Conservation (phyloP, 2,888 invertebrate species). For the Tenodera sinensis region DNA sequence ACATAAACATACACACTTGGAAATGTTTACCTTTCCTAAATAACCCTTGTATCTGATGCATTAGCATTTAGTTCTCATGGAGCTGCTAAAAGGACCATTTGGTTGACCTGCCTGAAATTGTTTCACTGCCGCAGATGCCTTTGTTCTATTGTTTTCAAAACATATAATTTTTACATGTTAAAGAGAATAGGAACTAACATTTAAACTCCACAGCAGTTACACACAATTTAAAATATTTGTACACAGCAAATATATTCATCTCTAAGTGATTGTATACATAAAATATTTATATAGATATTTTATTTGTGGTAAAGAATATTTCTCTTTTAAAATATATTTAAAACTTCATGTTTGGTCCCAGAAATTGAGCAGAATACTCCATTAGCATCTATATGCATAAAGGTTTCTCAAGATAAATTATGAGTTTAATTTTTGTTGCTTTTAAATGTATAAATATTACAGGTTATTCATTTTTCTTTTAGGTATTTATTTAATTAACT, state of each 20-base stretch:
- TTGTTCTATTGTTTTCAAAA: neutral
- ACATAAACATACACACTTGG: neutral
- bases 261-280: neutral
- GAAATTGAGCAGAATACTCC: conserved; percentile 22
- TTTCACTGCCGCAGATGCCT: neutral
- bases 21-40: neutral
- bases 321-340: neutral
- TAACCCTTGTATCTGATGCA: too few species aligned
- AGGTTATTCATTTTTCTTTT: neutral
- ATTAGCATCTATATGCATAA: neutral
- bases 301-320: neutral
- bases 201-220: neutral
- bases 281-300: neutral
- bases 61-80: too few species aligned
- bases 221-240: neutral
- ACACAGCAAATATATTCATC: neutral
- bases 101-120: neutral
- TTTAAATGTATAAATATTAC: neutral
- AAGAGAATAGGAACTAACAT: neutral
- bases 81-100: too few species aligned
- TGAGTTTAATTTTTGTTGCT: neutral
- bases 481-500: neutral
- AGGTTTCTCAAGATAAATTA: neutral
- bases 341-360: conserved; percentile 21
- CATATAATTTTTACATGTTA: neutral